Conservation (phyloP, 2,113 vertebrate species). For the Gorsachius goisagi region DNA sequence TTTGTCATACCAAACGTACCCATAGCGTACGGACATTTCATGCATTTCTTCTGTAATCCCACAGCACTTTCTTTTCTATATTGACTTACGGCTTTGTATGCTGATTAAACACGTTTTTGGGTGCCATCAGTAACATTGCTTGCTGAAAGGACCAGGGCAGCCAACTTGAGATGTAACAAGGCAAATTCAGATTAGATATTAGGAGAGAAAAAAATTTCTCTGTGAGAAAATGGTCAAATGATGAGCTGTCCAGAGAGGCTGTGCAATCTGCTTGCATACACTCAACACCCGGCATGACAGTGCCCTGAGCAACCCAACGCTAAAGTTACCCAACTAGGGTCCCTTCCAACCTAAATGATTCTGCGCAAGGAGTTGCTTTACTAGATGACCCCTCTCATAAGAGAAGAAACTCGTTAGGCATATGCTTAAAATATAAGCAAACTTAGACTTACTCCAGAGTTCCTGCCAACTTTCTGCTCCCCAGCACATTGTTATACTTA, state of each 20-base stretch:
- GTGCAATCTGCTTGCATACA: neutral
- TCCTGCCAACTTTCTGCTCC: neutral
- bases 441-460: neutral
- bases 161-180: neutral
- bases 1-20: neutral
- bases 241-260: neutral
- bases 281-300: neutral
- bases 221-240: neutral
- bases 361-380: neutral
- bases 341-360: neutral
- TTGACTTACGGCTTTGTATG: neutral
- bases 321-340: neutral
- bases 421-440: neutral
- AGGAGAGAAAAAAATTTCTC: too few relatives aligned
- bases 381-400: neutral
- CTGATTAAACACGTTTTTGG: neutral
- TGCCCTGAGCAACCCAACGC: neutral
- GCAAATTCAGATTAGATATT: neutral
- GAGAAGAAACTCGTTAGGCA: neutral
- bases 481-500: neutral
- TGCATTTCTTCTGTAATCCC: neutral
- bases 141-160: neutral
- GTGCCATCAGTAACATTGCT: neutral
- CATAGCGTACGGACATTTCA: rapidly evolving
- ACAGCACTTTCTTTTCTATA: neutral